Percentiles rank a stretch among this genome's conserved stretches.
Evolutionary conservation across 2,888 invertebrate genomes (phyloP).

Genomic region (Drosophila atroscutellata): DNA sequence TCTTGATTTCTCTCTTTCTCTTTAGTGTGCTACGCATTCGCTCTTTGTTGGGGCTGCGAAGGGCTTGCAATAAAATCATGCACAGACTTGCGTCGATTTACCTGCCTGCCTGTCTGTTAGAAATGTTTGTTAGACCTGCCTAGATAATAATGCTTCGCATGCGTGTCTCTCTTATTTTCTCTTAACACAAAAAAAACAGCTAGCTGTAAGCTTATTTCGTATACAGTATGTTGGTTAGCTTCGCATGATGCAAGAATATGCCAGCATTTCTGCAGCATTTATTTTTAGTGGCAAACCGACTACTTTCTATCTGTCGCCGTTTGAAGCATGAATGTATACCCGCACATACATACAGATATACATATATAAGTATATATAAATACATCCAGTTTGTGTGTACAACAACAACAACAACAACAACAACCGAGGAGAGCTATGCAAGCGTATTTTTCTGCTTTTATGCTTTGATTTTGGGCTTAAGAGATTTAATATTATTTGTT

Average conservation of each 20-base stretch:
- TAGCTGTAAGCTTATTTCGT: not conserved
- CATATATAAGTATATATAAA: not conserved
- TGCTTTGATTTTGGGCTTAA: constrained; percentile 10
- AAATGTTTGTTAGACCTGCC: constrained; percentile 19
- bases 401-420: constrained; percentile 6
- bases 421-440: constrained; percentile 15
- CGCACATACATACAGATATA: not conserved
- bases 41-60: constrained; percentile 36
- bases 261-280: constrained; percentile 53
- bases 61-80: constrained; percentile 8
- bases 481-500: constrained; percentile 3
- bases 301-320: not conserved
- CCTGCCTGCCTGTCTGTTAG: constrained; percentile 15
- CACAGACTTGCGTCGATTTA: constrained; percentile 28
- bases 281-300: constrained; percentile 2
- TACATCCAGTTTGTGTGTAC: not conserved
- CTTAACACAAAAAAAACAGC: constrained; percentile 3
- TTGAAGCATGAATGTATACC: not conserved
- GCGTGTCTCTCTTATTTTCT: constrained; percentile 12
- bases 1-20: constrained; percentile 12
- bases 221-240: not conserved
- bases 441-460: constrained; percentile 14
- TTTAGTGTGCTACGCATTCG: constrained; percentile 39
- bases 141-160: not conserved
- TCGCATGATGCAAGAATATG: constrained; percentile 66